phyloP scores from a whole-genome alignment of 2,113 vertebrate species.

The Notarius lentiginosus region DNA sequence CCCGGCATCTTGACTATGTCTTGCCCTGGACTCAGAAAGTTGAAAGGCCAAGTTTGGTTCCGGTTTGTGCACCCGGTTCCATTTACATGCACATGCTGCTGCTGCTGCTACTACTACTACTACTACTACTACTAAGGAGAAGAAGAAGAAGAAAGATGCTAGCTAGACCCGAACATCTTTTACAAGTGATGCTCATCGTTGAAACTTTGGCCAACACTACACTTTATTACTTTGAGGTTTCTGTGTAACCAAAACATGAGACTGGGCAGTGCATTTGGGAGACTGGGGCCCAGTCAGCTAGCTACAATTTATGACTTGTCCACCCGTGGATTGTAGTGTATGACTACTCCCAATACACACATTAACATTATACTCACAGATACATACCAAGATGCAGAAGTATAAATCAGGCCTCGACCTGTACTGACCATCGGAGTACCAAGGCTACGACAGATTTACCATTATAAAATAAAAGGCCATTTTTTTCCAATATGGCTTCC shows the following conservation, averaged over 20 bases:
- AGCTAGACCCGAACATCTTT: background rate
- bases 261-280: background rate
- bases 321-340: background rate
- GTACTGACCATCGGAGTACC: background rate
- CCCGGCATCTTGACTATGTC: too few species aligned
- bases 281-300: background rate
- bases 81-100: too few species aligned
- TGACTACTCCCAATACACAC: background rate
- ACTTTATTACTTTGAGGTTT: background rate
- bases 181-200: background rate
- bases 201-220: background rate
- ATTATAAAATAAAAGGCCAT: background rate
- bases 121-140: too few species aligned
- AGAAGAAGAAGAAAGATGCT: background rate
- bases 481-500: too few species aligned
- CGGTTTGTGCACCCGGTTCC: too few species aligned
- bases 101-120: too few species aligned
- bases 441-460: background rate
- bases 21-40: too few species aligned
- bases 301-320: background rate
- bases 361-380: background rate
- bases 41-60: too few species aligned
- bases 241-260: background rate
- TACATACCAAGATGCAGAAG: background rate
- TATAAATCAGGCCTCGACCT: background rate